Evolutionary conservation across 2,888 invertebrate genomes (phyloP).

Genomic region (Plebejus argus): DNA sequence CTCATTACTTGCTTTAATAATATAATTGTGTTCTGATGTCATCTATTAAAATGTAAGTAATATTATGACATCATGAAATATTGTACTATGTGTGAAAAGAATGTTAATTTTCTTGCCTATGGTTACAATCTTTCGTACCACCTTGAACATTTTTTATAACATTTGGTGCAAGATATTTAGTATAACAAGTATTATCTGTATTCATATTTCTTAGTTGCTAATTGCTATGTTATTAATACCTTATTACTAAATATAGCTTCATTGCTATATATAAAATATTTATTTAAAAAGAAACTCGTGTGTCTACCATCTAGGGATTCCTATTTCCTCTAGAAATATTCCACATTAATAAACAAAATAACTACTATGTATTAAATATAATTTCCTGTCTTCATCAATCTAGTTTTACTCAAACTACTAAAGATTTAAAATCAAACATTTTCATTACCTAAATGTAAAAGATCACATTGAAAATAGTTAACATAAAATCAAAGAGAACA

Average conservation of each 20-base stretch:
- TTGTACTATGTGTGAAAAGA: background rate
- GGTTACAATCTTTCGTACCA: background rate
- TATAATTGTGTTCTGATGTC: background rate
- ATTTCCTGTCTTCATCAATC: background rate
- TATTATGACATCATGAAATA: background rate
- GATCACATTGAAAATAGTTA: background rate
- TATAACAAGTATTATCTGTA: background rate
- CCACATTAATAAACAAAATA: background rate
- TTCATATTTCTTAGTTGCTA: too few relatives aligned
- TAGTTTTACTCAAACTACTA: background rate
- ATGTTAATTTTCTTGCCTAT: background rate
- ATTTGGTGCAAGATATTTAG: background rate
- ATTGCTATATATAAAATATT: background rate
- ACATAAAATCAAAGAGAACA: slow-evolving; percentile 31
- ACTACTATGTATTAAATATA: background rate
- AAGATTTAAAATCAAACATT: background rate
- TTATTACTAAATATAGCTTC: too few relatives aligned
- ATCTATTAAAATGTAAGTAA: slow-evolving; percentile 17
- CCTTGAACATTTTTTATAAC: background rate
- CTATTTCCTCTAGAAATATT: background rate
- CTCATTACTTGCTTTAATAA: slow-evolving; percentile 34
- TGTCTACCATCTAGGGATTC: background rate
- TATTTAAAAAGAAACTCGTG: background rate
- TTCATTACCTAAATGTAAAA: background rate
- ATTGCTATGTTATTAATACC: too few relatives aligned